Conservation (phyloP, 2,113 vertebrate species). For the Psettodes erumei region DNA sequence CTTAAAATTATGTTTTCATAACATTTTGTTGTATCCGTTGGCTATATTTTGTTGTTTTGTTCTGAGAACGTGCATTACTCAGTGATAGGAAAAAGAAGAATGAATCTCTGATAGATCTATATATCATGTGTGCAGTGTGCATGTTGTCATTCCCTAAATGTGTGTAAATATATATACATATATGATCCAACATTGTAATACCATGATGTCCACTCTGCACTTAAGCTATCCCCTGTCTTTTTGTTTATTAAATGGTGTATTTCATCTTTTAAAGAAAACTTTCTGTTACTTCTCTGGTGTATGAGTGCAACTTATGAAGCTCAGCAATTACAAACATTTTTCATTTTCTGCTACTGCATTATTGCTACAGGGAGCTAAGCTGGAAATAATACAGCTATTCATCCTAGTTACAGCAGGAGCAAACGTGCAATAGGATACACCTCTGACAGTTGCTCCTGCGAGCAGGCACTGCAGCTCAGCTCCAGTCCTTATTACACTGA, state of each 20-base stretch:
- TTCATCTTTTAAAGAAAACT: not conserved
- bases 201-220: not conserved
- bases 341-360: not conserved
- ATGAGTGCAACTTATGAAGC: not conserved
- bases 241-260: not conserved
- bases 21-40: constrained; percentile 42
- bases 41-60: constrained; percentile 48
- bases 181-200: not conserved
- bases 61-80: constrained; percentile 25
- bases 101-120: not conserved
- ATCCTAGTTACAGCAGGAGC: constrained; percentile 1
- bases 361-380: constrained; percentile 4
- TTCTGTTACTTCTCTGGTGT: not conserved
- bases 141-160: not conserved
- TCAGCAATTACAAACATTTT: constrained; percentile 24
- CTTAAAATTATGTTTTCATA: constrained; percentile 57
- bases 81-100: constrained; percentile 12
- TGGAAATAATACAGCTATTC: constrained; percentile 24
- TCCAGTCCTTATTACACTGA: not conserved
- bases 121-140: not conserved
- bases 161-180: not conserved
- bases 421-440: not conserved
- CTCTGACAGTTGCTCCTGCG: not conserved
- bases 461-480: not conserved
- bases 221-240: not conserved